Conservation (phyloP, 2,797 vertebrate genomes). For the Esox lucius region DNA sequence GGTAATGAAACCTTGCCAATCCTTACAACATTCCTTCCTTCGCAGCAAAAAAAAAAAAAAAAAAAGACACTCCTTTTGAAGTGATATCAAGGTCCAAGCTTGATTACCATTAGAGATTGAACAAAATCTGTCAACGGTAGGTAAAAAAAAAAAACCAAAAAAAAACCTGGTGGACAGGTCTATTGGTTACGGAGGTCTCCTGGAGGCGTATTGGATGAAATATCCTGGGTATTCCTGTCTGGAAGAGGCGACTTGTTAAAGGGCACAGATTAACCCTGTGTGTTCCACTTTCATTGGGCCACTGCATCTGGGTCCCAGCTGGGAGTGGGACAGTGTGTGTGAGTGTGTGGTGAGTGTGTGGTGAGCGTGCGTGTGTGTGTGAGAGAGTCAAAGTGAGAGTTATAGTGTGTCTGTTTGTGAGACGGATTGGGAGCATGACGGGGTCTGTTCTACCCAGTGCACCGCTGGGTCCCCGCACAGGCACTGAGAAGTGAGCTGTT, state of each 20-base stretch:
- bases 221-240: conserved; percentile 54
- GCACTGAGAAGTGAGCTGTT: conserved; percentile 19
- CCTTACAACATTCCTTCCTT: conserved; percentile 48
- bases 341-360: conserved; percentile 30
- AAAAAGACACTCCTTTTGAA: conserved; percentile 52
- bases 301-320: conserved; percentile 77
- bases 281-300: conserved; percentile 44
- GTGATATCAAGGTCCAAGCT: conserved; percentile 43
- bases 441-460: conserved; percentile 53
- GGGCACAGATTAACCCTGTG: conserved; percentile 52
- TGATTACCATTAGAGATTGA: conserved; percentile 59
- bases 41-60: not conserved
- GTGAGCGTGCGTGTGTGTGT: conserved; percentile 40
- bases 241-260: conserved; percentile 27
- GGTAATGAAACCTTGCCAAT: conserved; percentile 31
- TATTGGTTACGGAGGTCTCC: conserved; percentile 52
- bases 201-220: conserved; percentile 52
- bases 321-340: conserved; percentile 43
- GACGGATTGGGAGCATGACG: conserved; percentile 15
- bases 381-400: not conserved
- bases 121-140: conserved; percentile 57
- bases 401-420: not conserved
- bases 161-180: conserved; percentile 48
- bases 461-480: conserved; percentile 28
- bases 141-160: not conserved